Percentiles rank a stretch among this genome's conserved stretches.
Conservation (phyloP, 2,888 invertebrate species). For the Dusona sp. region DNA sequence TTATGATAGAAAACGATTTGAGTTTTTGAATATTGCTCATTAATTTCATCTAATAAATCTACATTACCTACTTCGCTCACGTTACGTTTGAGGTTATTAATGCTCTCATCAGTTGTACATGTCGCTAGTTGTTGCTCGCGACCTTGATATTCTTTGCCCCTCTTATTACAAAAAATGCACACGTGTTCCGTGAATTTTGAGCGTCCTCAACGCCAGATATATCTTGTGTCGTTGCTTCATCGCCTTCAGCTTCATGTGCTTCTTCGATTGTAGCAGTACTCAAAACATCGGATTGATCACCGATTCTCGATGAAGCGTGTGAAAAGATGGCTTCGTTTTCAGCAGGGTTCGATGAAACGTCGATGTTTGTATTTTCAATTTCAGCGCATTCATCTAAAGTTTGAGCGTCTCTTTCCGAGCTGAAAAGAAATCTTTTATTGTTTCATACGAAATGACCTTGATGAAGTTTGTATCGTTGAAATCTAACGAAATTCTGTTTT, state of each 20-base stretch:
- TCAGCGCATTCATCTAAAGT: not conserved
- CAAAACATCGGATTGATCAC: too few relatives aligned
- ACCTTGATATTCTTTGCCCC: slow-evolving; percentile 58
- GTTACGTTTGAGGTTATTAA: slow-evolving; percentile 41
- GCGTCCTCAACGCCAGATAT: too few relatives aligned
- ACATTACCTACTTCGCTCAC: slow-evolving; percentile 50
- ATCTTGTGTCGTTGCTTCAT: too few relatives aligned
- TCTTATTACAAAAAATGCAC: slow-evolving; percentile 60
- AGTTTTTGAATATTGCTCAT: slow-evolving; percentile 30
- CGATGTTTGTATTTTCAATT: slow-evolving; percentile 30
- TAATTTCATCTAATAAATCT: slow-evolving; percentile 47
- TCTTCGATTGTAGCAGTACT: too few relatives aligned
- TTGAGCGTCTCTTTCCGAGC: slow-evolving; percentile 39
- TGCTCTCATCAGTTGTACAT: slow-evolving; percentile 46
- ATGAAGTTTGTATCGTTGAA: not conserved
- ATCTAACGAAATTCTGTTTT: not conserved
- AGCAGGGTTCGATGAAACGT: not conserved
- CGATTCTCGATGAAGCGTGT: too few relatives aligned
- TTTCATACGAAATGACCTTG: not conserved
- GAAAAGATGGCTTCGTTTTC: too few relatives aligned
- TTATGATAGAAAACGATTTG: slow-evolving; percentile 47
- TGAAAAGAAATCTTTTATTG: slow-evolving; percentile 16
- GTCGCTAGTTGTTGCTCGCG: slow-evolving; percentile 57
- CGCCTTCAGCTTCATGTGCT: too few relatives aligned
- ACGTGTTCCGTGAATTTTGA: slow-evolving; percentile 38